Conservation (phyloP, 2,888 invertebrate genomes). For the Tribolium freemani region DNA sequence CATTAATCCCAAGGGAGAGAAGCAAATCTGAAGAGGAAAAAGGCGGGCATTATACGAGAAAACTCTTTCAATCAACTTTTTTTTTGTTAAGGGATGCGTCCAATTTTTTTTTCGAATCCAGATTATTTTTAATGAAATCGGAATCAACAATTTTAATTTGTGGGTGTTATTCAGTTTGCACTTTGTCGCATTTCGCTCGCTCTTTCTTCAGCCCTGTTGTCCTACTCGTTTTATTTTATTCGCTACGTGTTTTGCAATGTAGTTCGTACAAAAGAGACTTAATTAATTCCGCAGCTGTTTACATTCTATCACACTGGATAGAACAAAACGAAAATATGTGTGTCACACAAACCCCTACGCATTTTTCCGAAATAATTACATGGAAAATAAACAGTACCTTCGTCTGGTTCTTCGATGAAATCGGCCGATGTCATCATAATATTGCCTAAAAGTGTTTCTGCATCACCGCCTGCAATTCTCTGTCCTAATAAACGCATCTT, state of each 20-base stretch:
- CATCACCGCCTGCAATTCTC: background rate
- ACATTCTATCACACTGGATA: background rate
- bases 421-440: background rate
- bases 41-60: background rate
- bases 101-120: too few species aligned
- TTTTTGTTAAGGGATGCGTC: too few species aligned
- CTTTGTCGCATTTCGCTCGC: background rate
- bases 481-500: background rate
- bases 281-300: conserved; percentile 20
- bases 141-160: too few species aligned
- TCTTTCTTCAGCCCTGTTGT: background rate
- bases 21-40: background rate
- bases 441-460: background rate
- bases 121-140: too few species aligned
- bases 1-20: background rate
- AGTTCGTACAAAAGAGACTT: background rate
- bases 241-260: background rate
- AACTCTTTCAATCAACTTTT: background rate
- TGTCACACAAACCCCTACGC: background rate
- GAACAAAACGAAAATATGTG: conserved; percentile 14
- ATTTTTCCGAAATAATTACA: too few species aligned
- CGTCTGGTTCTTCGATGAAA: too few species aligned
- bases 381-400: too few species aligned
- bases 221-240: background rate
- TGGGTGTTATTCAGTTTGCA: too few species aligned